These are phyloP conservation scores for Endomychus coccineus DNA, from an alignment of 2,888 invertebrate species.

Conservation along the genomic window DNA sequence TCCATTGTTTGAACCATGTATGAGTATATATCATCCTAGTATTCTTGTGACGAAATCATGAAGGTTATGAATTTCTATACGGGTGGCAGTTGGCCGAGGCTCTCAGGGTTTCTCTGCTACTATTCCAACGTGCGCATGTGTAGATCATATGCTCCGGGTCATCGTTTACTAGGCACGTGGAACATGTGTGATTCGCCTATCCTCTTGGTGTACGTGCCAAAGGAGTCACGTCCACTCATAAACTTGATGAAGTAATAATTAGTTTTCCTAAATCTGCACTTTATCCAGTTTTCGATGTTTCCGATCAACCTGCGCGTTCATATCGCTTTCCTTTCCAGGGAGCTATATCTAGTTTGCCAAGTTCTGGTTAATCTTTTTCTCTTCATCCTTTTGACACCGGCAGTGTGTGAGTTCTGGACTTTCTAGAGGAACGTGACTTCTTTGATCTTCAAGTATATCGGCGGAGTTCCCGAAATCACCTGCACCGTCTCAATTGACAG, in stretches of 20 bases:
- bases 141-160: too few relatives aligned
- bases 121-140: too few relatives aligned
- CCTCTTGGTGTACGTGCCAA: neutral
- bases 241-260: constrained; percentile 10
- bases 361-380: neutral
- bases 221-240: constrained; percentile 3
- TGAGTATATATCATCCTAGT: too few relatives aligned
- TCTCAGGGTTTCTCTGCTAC: too few relatives aligned
- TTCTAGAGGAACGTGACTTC: constrained; percentile 2
- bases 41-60: too few relatives aligned
- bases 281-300: neutral
- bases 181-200: too few relatives aligned
- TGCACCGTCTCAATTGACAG: constrained; percentile 10
- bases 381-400: constrained; percentile 2
- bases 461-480: constrained; percentile 10
- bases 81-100: too few relatives aligned
- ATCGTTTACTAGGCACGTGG: too few relatives aligned
- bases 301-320: neutral
- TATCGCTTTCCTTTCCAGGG: too few relatives aligned
- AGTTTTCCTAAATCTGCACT: constrained; percentile 1
- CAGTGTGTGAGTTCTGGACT: too few relatives aligned
- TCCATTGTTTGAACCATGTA: too few relatives aligned
- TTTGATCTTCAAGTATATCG: constrained; percentile 11
- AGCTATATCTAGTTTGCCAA: neutral
- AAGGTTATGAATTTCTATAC: too few relatives aligned